Conservation (phyloP, 2,888 invertebrate genomes). For the Agrochola litura region DNA sequence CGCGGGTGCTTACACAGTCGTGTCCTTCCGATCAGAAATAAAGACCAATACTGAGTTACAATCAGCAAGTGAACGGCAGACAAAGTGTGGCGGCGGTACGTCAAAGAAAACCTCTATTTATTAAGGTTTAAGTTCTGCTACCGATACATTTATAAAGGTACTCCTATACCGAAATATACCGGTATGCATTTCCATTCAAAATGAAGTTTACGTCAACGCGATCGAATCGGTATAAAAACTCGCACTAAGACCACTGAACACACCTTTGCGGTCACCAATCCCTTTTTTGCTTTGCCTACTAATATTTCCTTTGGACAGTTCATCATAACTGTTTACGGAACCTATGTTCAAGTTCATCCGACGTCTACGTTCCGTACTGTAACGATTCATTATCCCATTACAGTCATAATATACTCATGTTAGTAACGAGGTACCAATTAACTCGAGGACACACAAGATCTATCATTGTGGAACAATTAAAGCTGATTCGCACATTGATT, state of each 20-base stretch:
- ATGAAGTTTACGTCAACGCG: too few species aligned
- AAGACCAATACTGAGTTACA: too few species aligned
- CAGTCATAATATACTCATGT: conserved; percentile 23
- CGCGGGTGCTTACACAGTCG: too few species aligned
- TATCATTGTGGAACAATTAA: conserved; percentile 39
- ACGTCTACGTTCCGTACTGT: not conserved
- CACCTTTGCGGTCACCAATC: not conserved
- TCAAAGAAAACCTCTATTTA: too few species aligned
- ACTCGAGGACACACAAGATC: conserved; percentile 44
- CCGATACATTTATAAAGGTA: too few species aligned
- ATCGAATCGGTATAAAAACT: too few species aligned
- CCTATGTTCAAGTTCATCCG: conserved; percentile 2
- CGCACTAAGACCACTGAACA: not conserved
- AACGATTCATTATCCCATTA: conserved; percentile 43
- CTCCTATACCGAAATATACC: too few species aligned
- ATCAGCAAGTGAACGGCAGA: too few species aligned
- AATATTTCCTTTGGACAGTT: not conserved
- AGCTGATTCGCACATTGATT: conserved; percentile 42
- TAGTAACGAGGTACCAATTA: conserved; percentile 38
- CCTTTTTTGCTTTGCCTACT: not conserved
- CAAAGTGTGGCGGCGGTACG: too few species aligned
- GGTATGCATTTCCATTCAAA: too few species aligned
- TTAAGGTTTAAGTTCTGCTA: too few species aligned
- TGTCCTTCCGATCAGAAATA: too few species aligned
- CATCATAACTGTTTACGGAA: not conserved